These are phyloP conservation scores for Gavia stellata DNA, from an alignment of 2,113 vertebrate species.

Conservation along the genomic window DNA sequence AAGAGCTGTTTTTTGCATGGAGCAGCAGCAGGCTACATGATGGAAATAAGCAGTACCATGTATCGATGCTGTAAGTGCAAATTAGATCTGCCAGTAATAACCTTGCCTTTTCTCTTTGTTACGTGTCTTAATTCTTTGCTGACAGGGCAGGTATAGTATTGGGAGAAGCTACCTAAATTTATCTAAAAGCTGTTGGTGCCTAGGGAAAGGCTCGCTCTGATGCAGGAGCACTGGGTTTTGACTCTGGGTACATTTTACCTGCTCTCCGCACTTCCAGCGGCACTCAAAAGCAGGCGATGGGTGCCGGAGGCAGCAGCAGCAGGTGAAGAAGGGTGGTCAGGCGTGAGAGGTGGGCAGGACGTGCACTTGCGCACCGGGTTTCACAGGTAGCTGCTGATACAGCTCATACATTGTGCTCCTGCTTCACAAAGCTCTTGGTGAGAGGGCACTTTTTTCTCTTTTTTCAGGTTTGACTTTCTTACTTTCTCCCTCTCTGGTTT, in stretches of 20 bases:
- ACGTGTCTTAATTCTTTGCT: neutral
- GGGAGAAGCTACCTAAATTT: neutral
- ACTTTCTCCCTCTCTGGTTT: neutral
- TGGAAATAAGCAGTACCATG: rapidly evolving
- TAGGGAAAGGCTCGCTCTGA: neutral
- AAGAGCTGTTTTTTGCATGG: neutral
- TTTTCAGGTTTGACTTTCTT: neutral
- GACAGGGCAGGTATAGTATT: neutral
- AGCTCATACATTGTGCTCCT: neutral
- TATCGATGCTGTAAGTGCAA: neutral
- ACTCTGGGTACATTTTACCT: neutral
- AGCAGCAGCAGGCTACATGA: neutral
- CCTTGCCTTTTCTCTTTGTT: neutral
- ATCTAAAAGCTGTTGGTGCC: neutral
- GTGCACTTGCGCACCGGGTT: rapidly evolving
- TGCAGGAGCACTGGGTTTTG: rapidly evolving
- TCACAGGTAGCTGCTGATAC: neutral
- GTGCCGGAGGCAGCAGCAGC: neutral
- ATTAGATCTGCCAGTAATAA: neutral
- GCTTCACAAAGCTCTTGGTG: neutral
- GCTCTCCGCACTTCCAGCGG: neutral
- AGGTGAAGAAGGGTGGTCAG: neutral
- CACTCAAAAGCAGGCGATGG: neutral
- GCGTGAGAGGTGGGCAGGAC: no score
- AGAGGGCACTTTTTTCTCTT: neutral